Evolutionary conservation across 2,888 invertebrate genomes (phyloP).

Genomic region (Tenthredo distinguenda): DNA sequence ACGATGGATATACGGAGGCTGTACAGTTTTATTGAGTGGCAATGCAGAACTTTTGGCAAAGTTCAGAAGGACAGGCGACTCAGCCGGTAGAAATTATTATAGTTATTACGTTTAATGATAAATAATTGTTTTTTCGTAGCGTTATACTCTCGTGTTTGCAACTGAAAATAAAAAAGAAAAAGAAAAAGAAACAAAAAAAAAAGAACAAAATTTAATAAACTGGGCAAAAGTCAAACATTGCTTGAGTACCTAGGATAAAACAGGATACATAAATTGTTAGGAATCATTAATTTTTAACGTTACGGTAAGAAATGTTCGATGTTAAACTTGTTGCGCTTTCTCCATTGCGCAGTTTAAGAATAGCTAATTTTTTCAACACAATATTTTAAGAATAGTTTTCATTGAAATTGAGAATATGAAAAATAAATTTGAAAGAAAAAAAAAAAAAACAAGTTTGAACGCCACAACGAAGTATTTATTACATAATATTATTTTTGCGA

Average conservation of each 20-base stretch:
- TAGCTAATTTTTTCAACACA: constrained; percentile 49
- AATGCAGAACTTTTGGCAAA: constrained; percentile 9
- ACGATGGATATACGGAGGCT: constrained; percentile 42
- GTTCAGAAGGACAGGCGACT: constrained; percentile 21
- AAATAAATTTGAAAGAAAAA: neutral
- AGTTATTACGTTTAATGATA: constrained; percentile 20
- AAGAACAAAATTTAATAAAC: constrained; percentile 46
- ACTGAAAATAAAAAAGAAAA: constrained; percentile 16
- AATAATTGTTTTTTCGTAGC: constrained; percentile 43
- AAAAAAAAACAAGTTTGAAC: neutral
- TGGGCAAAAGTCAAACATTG: constrained; percentile 57
- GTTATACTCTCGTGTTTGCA: constrained; percentile 52
- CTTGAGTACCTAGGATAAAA: constrained; percentile 64
- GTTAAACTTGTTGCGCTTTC: constrained; percentile 65
- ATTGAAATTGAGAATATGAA: neutral
- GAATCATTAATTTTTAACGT: constrained; percentile 61
- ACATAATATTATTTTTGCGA: neutral
- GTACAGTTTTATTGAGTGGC: constrained; percentile 15
- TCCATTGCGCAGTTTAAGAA: constrained; percentile 67
- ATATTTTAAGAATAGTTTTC: neutral
- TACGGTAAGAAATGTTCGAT: constrained; percentile 67
- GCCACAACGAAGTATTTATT: constrained; percentile 40
- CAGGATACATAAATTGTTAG: constrained; percentile 58
- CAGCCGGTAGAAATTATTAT: constrained; percentile 33
- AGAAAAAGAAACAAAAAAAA: neutral